Evolutionary conservation across 2,888 invertebrate species (phyloP), one percentile per base, ranked within the genome.

Genomic region (Tenodera sinensis): DNA sequence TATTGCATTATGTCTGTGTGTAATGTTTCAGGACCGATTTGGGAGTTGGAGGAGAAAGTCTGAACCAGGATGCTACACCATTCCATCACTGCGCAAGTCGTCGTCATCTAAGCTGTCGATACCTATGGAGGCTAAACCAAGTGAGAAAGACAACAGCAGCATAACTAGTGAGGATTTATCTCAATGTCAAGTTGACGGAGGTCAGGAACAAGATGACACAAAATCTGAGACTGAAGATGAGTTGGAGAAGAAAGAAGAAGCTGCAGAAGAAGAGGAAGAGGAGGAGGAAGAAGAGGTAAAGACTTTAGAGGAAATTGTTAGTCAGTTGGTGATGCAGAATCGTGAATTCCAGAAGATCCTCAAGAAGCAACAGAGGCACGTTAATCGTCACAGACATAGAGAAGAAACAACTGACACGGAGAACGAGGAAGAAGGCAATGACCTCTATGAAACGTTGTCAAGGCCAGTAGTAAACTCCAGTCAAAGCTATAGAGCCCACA

Each of bases 281-380:
- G 30, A 30, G 84, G 85, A 90, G 82, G 91, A 89, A n/a, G 91
- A 91, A 90, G 92, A 91, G 91, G 94, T 95, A 92, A 96, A 95
- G 92, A 96, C 95, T 87, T 94, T 96, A 91, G 96, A 97, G 93
- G 95, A 97, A 93, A 96, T 98, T 86, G 97, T 98, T 87, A 96
- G 97, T 0, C 97, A 97, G 92, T 94, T 98, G 25, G 93, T 98
- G 8, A 96, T 97, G 95, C 96, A 97, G 92, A 97, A 97, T 92
- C 95, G 96, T 91, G 97, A 97, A 91, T 97, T 97, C 91, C 97
- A 97, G 91, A 96, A 96, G 91, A 94, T 97, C 84, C 93, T 97
- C 42, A 97, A 96, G 91, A 96, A 97, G 91, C 97, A 96, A 91
- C 95, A 96, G 90, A 94, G 95, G 34, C 95, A 95, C 90, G 93